Evolutionary conservation across 2,797 vertebrate species (phyloP).

Genomic region (Aselliscus stoliczkanus): DNA sequence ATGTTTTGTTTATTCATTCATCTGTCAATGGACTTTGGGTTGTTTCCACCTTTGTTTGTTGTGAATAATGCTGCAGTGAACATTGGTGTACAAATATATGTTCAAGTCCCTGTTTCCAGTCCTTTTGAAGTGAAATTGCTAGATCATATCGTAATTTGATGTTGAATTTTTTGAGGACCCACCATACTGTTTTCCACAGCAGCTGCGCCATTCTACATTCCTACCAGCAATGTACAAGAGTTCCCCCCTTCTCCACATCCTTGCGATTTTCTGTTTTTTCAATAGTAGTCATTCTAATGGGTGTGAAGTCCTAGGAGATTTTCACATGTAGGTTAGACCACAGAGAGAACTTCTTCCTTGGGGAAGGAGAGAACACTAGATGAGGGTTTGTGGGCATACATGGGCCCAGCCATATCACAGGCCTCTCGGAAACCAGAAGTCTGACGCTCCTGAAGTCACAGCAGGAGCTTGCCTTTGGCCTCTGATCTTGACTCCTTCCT

Average conservation of each 20-base stretch:
- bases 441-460: background rate
- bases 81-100: background rate
- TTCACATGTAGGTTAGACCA: background rate
- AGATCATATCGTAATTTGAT: background rate
- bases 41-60: background rate
- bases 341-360: slow-evolving; percentile 28
- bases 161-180: background rate
- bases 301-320: slow-evolving; percentile 28
- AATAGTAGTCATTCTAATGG: background rate
- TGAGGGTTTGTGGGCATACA: background rate
- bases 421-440: background rate
- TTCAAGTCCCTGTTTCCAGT: background rate
- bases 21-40: background rate
- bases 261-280: background rate
- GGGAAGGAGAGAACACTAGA: background rate
- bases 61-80: slow-evolving; percentile 14
- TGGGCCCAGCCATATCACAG: background rate
- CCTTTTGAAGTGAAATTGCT: background rate
- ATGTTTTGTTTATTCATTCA: background rate
- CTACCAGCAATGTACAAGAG: background rate
- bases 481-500: background rate
- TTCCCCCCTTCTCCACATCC: background rate
- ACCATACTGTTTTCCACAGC: background rate
- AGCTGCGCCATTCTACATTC: background rate
- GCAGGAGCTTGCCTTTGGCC: background rate